phyloP scores from a whole-genome alignment of 2,113 vertebrate species.

The Phaetusa simplex region DNA sequence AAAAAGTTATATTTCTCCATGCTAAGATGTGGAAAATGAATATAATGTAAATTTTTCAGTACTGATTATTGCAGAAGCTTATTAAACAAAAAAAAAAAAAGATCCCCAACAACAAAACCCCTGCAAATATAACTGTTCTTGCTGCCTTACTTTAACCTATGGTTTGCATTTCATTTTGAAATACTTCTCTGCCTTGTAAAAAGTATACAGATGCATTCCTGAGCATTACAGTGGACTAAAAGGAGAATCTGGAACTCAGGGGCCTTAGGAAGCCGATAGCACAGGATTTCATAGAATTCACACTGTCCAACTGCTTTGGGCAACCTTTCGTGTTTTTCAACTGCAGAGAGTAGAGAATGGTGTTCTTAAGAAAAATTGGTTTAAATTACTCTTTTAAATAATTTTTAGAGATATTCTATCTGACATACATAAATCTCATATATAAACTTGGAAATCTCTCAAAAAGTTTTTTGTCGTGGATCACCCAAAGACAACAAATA shows the following conservation, averaged over 20 bases:
- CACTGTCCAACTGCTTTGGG: neutral
- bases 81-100: neutral
- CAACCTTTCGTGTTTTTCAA: neutral
- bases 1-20: neutral
- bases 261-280: neutral
- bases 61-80: neutral
- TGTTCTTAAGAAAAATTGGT: neutral
- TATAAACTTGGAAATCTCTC: neutral
- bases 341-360: neutral
- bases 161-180: neutral
- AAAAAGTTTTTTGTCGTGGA: neutral
- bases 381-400: neutral
- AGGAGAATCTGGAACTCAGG: neutral
- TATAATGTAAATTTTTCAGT: neutral
- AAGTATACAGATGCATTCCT: neutral
- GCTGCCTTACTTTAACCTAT: neutral
- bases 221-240: neutral
- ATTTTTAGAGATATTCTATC: neutral
- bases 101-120: neutral
- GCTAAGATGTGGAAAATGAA: neutral
- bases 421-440: neutral
- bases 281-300: neutral
- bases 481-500: neutral
- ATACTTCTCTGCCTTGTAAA: neutral
- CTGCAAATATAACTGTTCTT: neutral